These are phyloP conservation scores for Pristionchus exspectatus DNA, from an alignment of 2,888 invertebrate genomes.

Conservation along the genomic window DNA sequence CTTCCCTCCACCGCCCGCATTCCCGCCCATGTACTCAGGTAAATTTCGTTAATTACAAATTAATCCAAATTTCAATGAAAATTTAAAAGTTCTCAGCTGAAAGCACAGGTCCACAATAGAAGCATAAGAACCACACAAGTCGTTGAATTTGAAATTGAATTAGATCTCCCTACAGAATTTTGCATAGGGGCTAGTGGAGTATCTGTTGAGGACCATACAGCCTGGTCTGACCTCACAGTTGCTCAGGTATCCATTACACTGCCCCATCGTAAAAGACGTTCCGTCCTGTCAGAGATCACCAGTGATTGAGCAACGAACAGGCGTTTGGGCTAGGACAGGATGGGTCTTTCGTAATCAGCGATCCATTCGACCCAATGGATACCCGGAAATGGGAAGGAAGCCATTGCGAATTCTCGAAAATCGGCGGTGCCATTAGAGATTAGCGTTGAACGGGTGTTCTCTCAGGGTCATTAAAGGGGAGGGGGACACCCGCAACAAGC, in stretches of 20 bases:
- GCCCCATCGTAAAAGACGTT: constrained; percentile 5
- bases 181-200: neutral
- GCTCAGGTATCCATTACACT: constrained; percentile 20
- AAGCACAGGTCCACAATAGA: too few relatives aligned
- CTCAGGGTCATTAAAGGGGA: neutral
- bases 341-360: neutral
- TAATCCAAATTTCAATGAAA: too few relatives aligned
- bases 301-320: constrained; percentile 37
- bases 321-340: neutral
- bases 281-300: neutral
- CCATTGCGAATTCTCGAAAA: neutral
- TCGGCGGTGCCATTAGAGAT: neutral
- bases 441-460: neutral
- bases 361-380: neutral
- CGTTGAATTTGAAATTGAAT: too few relatives aligned
- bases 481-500: constrained; percentile 5
- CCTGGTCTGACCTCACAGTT: neutral
- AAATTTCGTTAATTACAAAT: neutral
- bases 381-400: neutral
- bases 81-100: too few relatives aligned
- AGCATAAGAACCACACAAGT: too few relatives aligned
- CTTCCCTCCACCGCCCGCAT: neutral
- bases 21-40: constrained; percentile 30
- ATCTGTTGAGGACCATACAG: neutral
- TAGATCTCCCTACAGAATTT: too few relatives aligned